Base-by-base conservation (phyloP, 2,797 vertebrate species). In the Phoxinus dragarum region DNA sequence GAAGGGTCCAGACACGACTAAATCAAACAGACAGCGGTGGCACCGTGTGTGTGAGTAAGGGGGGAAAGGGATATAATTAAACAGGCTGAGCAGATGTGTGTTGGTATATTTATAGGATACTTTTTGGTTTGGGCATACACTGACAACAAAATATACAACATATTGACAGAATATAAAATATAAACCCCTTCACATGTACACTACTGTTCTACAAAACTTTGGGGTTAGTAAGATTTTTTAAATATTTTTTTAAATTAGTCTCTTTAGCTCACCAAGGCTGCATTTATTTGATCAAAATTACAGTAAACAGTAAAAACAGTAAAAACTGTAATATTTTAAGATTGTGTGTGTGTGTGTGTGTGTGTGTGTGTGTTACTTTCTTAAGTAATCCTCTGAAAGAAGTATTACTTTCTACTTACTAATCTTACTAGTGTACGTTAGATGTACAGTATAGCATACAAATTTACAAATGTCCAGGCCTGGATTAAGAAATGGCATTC, bases 31-130 rank as follows among this genome's bases (percentile, higher is more conserved):
- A 75, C 27, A 68, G 40, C 27, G 31, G 73, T 78, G 66, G 40
- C 19, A 74, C 21, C 7, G 21, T 78, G 85, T 73, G 16, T 59
- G 68, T 27, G 40, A 74, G 52, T 42, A 11, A 74, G 44, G 27
- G 9, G 9, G 7, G 4, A 21, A 44, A 49, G 14, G 14, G 27
- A 76, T 11, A 59, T 3, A 34, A 66, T 68, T 82, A 6, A 61
- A 61, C 47, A 54, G 31, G 31, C 23, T 61, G 36, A 69, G 36
- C 36, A 38, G 36, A 69, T 69, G 75, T 40, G 85, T 40, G 68
- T 77, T 79, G 36, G 87, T 80, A 85, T 79, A 3, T 56, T 86
- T 52, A 86, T 27, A 27, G 59, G 11, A 23, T 68, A 80, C 14
- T 27, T 78, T 54, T 72, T 42, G 21, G 38, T 77, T 23, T 56